Base-by-base conservation (phyloP, 2,113 vertebrate species). In the Cygnus atratus region DNA sequence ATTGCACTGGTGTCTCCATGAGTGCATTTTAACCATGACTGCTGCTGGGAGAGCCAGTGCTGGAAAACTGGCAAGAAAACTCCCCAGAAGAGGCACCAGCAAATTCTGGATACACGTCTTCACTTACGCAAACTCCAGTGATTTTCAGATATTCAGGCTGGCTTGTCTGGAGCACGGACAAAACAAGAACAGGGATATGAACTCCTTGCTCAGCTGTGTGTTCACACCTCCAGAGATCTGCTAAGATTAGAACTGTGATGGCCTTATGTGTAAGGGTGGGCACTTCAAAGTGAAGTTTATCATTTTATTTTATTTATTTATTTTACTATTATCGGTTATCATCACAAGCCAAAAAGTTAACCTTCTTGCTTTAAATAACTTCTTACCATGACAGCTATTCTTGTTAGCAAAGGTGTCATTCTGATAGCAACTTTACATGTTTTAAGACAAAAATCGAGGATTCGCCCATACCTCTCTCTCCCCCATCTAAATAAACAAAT, bases 1-100 rank as follows among this genome's bases (percentile, higher is more conserved):
- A 74, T 93, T 96, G 82, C 93, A 75, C 44, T 48, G 29, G 35
- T 94, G 71, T 54, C 67, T 87, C 78, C 93, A 43, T 67, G 55
- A 74, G 31, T 2, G 3, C 3, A 61, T 87, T 90, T 44, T 71
- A 33, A 66, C 65, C 33, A 81, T 66, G 39, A 78, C 41, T 86
- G 76, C 71, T 87, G 33, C 68, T 78, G 61, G 39, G 92, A 90
- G 68, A 92, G 29, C 10, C 37, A 88, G 59, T 90, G 25, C 75
- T 90, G 46, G 74, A 87, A 57, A 82, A 55, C 9, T 79, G 10
- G 1, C 44, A 83, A 62, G 78, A 61, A 66, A 44, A 77, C 63
- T 88, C 63, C 14, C 70, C 25, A 80, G 63, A 91, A 85, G 81
- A 89, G 28, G 37, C 28, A 72, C 48, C 22, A 61, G 28, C 8